Evolutionary conservation across 2,888 invertebrate genomes (phyloP), one percentile per base, ranked within the genome.

Genomic region (Xanthorhoe designata): DNA sequence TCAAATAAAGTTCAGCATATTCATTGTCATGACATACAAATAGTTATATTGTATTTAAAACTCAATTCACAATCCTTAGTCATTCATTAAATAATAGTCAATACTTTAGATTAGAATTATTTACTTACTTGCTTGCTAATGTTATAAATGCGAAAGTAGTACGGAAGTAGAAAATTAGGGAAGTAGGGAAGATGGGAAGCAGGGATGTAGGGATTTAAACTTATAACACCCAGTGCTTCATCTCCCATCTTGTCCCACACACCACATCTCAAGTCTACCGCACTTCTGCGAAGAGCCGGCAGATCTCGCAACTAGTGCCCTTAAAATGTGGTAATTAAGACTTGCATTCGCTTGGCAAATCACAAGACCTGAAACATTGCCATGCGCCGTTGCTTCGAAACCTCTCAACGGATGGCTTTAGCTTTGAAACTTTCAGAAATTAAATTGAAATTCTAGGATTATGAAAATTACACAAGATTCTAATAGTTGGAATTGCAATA

Each of bases 301-400:
- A 56, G 66, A 56, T 59, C 53, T 53, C 50, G 77, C 85, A 75
- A 87, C 86, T 86, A 90, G 90, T 75, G 85, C 89, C 82, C 89
- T 92, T 89, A 91, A 84, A 80, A 72, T 77, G 76, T 83, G 86
- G 85, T 84, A 89, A 89, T 90, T 90, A 91, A 88, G 89, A 85
- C 83, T 85, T 83, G 86, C 82, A 87, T 91, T 91, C 87, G 90
- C 88, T 81, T 87, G 90, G 87, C 89, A 81, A 83, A 84, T 85
- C 90, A 88, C 79, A 85, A 84, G 84, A 78, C 75, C 74, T 75
- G 80, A 77, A 82, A 82, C 82, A 82, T 84, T 76, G 76, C 74
- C 75, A 80, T 81, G 84, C 87, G 77, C 81, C 82, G 83, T 70
- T 82, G 85, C 84, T 80, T 78, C 76, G 80, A 80, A 82, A 83